Evolutionary conservation across 2,888 invertebrate species (phyloP).

Genomic region (Punctoribates punctum): DNA sequence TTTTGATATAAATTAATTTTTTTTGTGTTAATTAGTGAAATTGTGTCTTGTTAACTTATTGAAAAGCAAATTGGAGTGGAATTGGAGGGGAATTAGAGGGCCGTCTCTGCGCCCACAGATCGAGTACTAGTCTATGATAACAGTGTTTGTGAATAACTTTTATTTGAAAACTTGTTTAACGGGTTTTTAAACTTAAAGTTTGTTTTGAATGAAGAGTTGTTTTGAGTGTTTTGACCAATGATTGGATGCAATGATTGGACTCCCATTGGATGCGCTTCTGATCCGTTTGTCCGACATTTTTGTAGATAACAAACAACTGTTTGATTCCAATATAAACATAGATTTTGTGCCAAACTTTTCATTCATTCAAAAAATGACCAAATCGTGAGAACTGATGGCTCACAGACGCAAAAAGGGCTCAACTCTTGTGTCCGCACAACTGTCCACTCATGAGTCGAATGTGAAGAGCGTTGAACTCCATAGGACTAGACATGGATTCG

Average conservation of each 20-base stretch:
- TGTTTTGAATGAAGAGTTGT: constrained; percentile 6
- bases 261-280: neutral
- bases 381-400: neutral
- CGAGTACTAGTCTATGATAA: no score
- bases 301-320: neutral
- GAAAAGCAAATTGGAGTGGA: no score
- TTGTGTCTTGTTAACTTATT: no score
- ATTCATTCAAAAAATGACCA: neutral
- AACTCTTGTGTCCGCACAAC: neutral
- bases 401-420: neutral
- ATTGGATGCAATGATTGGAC: neutral
- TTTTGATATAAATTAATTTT: no score
- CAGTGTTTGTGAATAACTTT: no score
- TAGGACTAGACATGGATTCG: neutral
- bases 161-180: no score
- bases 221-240: constrained; percentile 6
- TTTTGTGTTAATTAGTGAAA: no score
- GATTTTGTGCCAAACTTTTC: neutral
- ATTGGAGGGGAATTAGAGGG: no score
- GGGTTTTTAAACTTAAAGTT: neutral
- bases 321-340: neutral
- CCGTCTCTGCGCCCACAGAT: no score
- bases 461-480: neutral
- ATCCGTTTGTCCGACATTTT: constrained; percentile 3
- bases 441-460: neutral